A percentile compares a stretch with the other conserved stretches of the same genome.
Evolutionary conservation across 2,113 vertebrate species (phyloP).

Genomic region (Seriola dumerili): DNA sequence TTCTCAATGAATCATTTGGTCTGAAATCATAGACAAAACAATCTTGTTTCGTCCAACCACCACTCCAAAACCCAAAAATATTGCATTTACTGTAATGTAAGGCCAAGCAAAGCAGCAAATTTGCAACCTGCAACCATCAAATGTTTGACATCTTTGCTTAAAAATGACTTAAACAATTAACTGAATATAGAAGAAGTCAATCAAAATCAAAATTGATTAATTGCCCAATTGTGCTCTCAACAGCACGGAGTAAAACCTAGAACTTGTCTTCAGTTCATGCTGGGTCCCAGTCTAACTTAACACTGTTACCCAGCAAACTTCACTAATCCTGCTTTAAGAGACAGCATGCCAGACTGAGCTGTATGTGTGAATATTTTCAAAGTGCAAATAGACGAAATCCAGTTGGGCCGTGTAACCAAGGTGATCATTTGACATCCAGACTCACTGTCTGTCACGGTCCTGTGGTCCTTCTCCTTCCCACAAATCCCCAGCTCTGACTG

Average conservation of each 20-base stretch:
- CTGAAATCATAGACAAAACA: too few relatives aligned
- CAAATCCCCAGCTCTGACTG: conserved; percentile 32
- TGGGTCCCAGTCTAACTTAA: not conserved
- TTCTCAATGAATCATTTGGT: too few relatives aligned
- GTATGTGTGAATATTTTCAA: conserved; percentile 6
- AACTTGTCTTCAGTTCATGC: not conserved
- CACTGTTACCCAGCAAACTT: conserved; percentile 28
- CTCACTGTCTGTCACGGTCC: conserved; percentile 80
- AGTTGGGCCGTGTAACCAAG: conserved; percentile 2
- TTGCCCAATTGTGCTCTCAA: not conserved
- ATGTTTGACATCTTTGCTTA: not conserved
- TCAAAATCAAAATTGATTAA: not conserved
- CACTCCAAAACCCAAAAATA: too few relatives aligned
- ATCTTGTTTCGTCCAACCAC: too few relatives aligned
- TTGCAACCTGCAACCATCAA: not conserved
- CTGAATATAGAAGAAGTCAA: not conserved
- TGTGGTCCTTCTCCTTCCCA: conserved; percentile 65
- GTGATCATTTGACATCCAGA: conserved; percentile 14
- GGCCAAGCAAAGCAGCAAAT: not conserved
- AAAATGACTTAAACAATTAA: not conserved
- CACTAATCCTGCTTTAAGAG: conserved; percentile 38
- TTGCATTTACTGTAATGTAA: not conserved
- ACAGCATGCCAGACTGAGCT: not conserved
- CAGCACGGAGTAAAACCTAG: not conserved
- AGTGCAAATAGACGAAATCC: conserved; percentile 9